phyloP scores from a whole-genome alignment of 2,113 vertebrate species.

The Gila orcuttii region DNA sequence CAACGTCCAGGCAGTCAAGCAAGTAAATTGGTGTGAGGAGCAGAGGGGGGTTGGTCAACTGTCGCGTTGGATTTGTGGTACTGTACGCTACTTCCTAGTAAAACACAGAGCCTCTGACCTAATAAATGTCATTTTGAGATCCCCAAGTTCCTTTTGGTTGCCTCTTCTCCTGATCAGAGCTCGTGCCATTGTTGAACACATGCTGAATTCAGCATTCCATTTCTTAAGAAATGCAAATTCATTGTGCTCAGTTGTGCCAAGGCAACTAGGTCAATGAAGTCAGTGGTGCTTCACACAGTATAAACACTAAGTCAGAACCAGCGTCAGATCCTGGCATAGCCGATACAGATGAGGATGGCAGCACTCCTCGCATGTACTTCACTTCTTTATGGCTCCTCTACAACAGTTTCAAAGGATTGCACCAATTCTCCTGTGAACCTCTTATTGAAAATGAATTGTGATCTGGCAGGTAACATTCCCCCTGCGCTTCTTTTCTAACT shows the following conservation, averaged over 20 bases:
- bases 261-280: conserved; percentile 21
- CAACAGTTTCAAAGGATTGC: neutral
- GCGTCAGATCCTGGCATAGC: neutral
- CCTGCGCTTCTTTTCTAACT: neutral
- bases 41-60: conserved; percentile 12
- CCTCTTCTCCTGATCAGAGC: neutral
- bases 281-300: neutral
- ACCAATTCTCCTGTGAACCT: neutral
- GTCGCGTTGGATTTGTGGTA: conserved; percentile 34
- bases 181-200: neutral
- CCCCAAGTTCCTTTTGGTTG: neutral
- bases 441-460: conserved; percentile 8
- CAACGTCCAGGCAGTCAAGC: conserved; percentile 4
- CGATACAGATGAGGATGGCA: neutral
- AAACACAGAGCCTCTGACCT: conserved; percentile 1
- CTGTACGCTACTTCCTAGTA: neutral
- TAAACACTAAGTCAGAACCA: neutral
- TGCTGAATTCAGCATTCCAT: neutral
- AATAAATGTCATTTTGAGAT: neutral
- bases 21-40: conserved; percentile 23
- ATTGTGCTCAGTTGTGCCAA: neutral
- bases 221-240: neutral
- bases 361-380: neutral
- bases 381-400: neutral
- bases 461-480: neutral